A percentile compares a stretch with the other conserved stretches of the same genome.
Evolutionary conservation across 2,797 vertebrate species (phyloP).

Genomic region (Aphelocoma californica): DNA sequence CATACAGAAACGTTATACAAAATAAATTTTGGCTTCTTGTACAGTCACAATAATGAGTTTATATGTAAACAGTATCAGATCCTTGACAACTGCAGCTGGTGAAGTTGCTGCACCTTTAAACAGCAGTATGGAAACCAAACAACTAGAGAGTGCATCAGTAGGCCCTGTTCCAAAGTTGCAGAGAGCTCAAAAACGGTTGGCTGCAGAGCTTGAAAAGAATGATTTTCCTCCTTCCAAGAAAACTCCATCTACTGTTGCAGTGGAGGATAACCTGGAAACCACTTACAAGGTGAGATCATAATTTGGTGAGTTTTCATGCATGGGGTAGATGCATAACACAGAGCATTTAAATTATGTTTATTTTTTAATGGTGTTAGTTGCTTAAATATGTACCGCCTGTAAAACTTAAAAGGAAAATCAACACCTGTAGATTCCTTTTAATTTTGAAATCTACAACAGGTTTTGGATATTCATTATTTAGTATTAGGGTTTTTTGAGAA

Average conservation of each 20-base stretch:
- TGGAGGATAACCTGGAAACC: conserved; percentile 1
- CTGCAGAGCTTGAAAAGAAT: conserved; percentile 19
- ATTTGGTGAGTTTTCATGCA: not conserved
- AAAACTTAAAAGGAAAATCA: not conserved
- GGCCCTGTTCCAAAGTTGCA: conserved; percentile 13
- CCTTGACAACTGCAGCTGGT: conserved; percentile 16
- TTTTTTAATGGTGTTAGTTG: not conserved
- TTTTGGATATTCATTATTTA: not conserved
- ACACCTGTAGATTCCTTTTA: not conserved
- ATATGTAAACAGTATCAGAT: conserved; percentile 46
- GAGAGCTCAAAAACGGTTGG: conserved; percentile 49
- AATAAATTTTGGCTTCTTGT: not conserved
- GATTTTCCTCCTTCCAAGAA: conserved; percentile 56
- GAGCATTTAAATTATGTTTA: not conserved
- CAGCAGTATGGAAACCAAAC: not conserved
- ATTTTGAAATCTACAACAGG: not conserved
- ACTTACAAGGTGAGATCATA: conserved; percentile 15
- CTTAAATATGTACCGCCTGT: not conserved
- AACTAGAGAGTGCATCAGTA: not conserved
- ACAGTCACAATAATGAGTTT: not conserved
- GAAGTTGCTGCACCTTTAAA: conserved; percentile 18
- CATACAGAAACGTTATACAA: not conserved
- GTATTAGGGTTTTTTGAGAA: not conserved
- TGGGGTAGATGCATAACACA: not conserved
- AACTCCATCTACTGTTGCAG: not conserved